Conservation (phyloP, 2,113 vertebrate species). For the Camelus dromedarius region DNA sequence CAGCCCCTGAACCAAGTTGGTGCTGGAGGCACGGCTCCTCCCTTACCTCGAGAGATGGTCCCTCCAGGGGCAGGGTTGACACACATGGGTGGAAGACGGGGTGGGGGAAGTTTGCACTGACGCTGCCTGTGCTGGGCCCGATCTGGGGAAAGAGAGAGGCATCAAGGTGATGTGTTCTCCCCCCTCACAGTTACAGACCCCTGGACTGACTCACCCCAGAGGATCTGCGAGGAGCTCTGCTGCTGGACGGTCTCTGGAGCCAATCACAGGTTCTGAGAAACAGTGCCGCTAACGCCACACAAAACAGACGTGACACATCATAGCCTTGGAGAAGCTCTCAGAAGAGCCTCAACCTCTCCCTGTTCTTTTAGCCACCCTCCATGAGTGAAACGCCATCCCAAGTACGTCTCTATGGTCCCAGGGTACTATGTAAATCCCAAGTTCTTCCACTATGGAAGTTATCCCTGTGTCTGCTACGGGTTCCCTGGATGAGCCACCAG, state of each 20-base stretch:
- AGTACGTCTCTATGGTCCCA: neutral
- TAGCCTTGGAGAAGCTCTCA: neutral
- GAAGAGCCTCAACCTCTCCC: neutral
- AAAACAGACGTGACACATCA: neutral
- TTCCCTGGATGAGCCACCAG: neutral
- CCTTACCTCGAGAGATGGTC: constrained; percentile 81
- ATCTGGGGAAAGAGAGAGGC: constrained; percentile 73
- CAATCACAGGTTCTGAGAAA: neutral
- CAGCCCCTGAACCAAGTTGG: neutral
- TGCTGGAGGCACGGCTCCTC: constrained; percentile 47
- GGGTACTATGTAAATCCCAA: rapidly evolving
- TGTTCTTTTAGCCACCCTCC: neutral
- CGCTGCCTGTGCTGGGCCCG: constrained; percentile 83
- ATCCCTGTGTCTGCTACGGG: neutral
- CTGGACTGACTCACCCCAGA: neutral
- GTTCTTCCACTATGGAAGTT: neutral
- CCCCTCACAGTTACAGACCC: neutral
- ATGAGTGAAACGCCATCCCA: neutral
- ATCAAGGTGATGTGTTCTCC: constrained; percentile 19
- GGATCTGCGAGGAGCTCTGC: neutral
- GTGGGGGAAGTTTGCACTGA: constrained; percentile 81
- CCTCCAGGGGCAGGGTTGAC: constrained; percentile 71
- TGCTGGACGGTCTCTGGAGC: neutral
- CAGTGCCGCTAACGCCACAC: neutral
- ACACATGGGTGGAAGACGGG: constrained; percentile 82